Percentiles rank a stretch among this genome's conserved stretches.
phyloP scores from a whole-genome alignment of 2,113 vertebrate species.

The Coreoperca whiteheadi region DNA sequence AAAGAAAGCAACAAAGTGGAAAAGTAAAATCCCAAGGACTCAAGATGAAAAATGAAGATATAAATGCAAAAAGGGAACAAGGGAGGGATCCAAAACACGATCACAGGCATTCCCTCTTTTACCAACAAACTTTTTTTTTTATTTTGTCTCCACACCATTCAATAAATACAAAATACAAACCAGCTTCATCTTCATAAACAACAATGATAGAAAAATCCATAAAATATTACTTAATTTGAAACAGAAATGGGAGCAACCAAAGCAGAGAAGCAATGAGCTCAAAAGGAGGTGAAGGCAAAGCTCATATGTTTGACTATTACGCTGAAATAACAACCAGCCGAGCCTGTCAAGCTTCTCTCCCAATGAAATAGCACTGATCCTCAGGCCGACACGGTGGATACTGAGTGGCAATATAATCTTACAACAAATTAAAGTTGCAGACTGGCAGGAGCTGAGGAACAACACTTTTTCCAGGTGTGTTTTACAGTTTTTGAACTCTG shows the following conservation, averaged over 20 bases:
- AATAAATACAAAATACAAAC: conserved; percentile 88
- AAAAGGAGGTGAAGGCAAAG: conserved; percentile 20
- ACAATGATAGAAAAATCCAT: conserved; percentile 63
- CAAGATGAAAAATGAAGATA: neutral
- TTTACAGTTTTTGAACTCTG: conserved; percentile 20
- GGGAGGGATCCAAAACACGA: conserved; percentile 39
- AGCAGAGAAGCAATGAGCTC: conserved; percentile 31
- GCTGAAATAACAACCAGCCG: neutral
- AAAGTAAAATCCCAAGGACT: conserved; percentile 1
- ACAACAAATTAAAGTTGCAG: conserved; percentile 4
- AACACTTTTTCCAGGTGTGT: neutral
- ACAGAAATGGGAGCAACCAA: conserved; percentile 56
- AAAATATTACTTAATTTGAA: conserved; percentile 64
- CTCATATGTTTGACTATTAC: neutral
- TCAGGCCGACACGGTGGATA: neutral
- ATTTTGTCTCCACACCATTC: conserved; percentile 76
- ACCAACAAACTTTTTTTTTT: conserved; percentile 62
- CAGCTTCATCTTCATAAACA: conserved; percentile 73
- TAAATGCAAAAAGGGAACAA: neutral
- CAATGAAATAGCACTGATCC: neutral
- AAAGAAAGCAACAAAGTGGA: neutral
- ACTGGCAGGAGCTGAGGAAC: neutral
- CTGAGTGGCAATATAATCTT: conserved; percentile 10
- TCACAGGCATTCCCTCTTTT: conserved; percentile 13
- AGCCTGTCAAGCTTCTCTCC: conserved; percentile 5